These are phyloP conservation scores for Apodemia hepburni DNA, from an alignment of 2,888 invertebrate genomes.

Conservation along the genomic window DNA sequence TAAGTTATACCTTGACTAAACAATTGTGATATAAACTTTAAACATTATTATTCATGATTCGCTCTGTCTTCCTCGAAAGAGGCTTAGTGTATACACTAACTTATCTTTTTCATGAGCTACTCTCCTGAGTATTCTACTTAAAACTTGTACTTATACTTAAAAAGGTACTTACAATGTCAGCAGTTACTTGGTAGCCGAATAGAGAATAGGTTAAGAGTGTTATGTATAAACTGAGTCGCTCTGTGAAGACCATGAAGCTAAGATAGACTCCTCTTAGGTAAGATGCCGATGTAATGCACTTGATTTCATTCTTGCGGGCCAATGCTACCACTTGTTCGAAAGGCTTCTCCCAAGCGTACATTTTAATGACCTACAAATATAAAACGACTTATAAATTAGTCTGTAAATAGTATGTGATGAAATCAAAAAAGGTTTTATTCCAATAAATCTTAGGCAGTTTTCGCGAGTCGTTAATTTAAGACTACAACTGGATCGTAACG, in stretches of 20 bases:
- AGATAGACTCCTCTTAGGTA: conserved; percentile 84
- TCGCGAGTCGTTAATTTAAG: too few species aligned
- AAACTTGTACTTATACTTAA: not conserved
- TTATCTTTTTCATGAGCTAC: too few species aligned
- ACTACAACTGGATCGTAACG: too few species aligned
- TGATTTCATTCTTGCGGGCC: conserved; percentile 85
- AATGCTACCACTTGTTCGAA: conserved; percentile 90
- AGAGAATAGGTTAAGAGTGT: conserved; percentile 89
- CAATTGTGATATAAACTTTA: too few species aligned
- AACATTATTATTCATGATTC: too few species aligned
- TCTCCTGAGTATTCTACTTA: too few species aligned
- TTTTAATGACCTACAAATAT: conserved; percentile 90
- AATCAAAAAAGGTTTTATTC: too few species aligned
- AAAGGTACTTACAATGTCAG: conserved; percentile 71
- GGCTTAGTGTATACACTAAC: too few species aligned
- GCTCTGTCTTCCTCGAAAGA: too few species aligned
- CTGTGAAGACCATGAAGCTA: conserved; percentile 90
- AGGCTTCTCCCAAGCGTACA: conserved; percentile 97
- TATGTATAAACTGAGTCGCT: conserved; percentile 90
- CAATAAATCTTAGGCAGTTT: too few species aligned
- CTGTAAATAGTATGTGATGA: not conserved
- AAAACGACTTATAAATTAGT: not conserved
- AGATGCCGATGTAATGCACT: conserved; percentile 81
- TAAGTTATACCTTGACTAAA: too few species aligned
- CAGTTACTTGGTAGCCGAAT: conserved; percentile 80